phyloP scores from a whole-genome alignment of 2,888 invertebrate genomes.

The Glomeris marginata region DNA sequence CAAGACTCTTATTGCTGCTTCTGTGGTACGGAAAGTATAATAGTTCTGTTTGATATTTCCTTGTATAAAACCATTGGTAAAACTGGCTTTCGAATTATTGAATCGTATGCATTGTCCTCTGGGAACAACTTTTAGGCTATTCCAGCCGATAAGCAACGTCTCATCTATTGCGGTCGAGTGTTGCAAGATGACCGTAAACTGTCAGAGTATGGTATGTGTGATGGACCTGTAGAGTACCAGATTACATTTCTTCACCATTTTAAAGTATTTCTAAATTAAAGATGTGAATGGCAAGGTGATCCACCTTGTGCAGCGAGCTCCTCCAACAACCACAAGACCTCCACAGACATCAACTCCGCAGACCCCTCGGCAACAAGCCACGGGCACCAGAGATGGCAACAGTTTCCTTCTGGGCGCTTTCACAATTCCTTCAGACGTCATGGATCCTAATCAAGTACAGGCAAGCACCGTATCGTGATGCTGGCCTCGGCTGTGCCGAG shows the following conservation, averaged over 20 bases:
- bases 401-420: slow-evolving; percentile 28
- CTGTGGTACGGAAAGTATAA: slow-evolving; percentile 38
- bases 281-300: slow-evolving; percentile 84
- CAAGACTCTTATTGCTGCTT: slow-evolving; percentile 59
- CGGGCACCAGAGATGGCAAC: slow-evolving; percentile 16
- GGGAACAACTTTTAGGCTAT: slow-evolving; percentile 41
- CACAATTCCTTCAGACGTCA: slow-evolving; percentile 27
- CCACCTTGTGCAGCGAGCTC: slow-evolving; percentile 76
- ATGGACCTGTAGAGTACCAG: neutral
- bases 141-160: slow-evolving; percentile 63
- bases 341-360: slow-evolving; percentile 4
- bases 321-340: slow-evolving; percentile 38
- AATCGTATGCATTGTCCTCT: too few species aligned
- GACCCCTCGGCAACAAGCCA: slow-evolving; percentile 6
- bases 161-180: slow-evolving; percentile 90
- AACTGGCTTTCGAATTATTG: too few species aligned
- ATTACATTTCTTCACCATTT: neutral
- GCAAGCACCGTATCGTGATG: slow-evolving; percentile 17
- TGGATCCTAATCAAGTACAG: slow-evolving; percentile 28
- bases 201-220: slow-evolving; percentile 55
- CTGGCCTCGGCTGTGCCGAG: too few species aligned
- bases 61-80: too few species aligned
- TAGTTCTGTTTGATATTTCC: too few species aligned
- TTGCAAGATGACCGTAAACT: slow-evolving; percentile 73
- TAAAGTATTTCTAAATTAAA: slow-evolving; percentile 17